Evolutionary conservation across 2,888 invertebrate species (phyloP), one percentile per base, ranked within the genome.

Genomic region (Holacanthella duospinosa): DNA sequence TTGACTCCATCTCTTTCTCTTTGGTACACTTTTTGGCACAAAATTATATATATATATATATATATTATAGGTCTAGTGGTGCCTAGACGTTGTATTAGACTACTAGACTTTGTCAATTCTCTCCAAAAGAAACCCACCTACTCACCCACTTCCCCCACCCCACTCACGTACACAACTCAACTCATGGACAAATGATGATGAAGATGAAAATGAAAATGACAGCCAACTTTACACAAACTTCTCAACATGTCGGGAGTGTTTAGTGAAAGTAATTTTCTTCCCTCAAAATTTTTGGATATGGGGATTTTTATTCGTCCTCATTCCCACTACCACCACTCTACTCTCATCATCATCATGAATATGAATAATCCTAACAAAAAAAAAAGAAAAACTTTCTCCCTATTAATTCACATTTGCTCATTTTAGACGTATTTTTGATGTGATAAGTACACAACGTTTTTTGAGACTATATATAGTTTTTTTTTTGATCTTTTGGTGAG

Each of bases 131-230:
- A 48, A n/a, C n/a, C n/a, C n/a, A n/a, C n/a, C n/a, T n/a, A n/a
- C n/a, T n/a, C n/a, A n/a, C n/a, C n/a, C n/a, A n/a, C n/a, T n/a
- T n/a, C n/a, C n/a, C n/a, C n/a, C 19, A 9, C 48, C n/a, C 21
- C 48, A 4, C 48, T 48, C 48, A 48, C 48, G 48, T 48, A n/a
- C 19, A 9, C 48, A 48, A 48, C 36, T 36, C 36, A n/a, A n/a
- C n/a, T n/a, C 36, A 16, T 36, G 36, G 36, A 36, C 19, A 48
- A 48, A 48, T 9, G 48, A 48, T 48, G 48, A 48, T 48, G 48
- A 48, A n/a, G 48, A 48, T 48, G 48, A 48, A 21, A 21, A 48
- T 48, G 48, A 48, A 48, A 48, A 48, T 48, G 48, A 48, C 48
- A 48, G 48, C 16, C 6, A 21, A 48, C 16, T 48, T 48, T 9